A percentile compares a stretch with the other conserved stretches of the same genome.
Conservation (phyloP, 2,113 vertebrate genomes). For the Channa maculata region DNA sequence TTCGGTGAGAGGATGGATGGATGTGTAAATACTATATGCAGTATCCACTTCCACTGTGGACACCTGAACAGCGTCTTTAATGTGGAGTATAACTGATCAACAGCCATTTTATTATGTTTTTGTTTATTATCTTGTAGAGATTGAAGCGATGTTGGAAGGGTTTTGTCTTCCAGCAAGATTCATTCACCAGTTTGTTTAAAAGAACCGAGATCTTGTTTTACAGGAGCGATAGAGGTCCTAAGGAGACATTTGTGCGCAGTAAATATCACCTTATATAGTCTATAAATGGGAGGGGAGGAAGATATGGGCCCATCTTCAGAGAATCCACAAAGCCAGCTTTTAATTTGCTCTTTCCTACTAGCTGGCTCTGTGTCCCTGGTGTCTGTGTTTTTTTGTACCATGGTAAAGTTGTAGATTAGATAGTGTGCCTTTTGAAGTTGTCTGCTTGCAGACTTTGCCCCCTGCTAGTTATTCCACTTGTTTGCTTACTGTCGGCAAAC, state of each 20-base stretch:
- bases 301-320: background rate
- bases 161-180: background rate
- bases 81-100: slow-evolving; percentile 13
- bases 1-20: background rate
- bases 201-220: slow-evolving; percentile 10
- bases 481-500: slow-evolving; percentile 67
- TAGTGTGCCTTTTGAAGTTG: slow-evolving; percentile 80
- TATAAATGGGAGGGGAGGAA: background rate
- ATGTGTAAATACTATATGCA: too few relatives aligned
- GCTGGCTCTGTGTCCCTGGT: slow-evolving; percentile 25
- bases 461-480: slow-evolving; percentile 66
- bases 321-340: background rate
- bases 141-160: background rate
- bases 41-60: too few relatives aligned
- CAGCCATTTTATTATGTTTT: too few relatives aligned
- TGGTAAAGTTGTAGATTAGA: slow-evolving; percentile 78
- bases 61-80: background rate
- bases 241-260: background rate
- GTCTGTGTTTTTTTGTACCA: slow-evolving; percentile 71
- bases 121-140: background rate
- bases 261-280: slow-evolving; percentile 1
- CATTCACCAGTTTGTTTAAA: background rate
- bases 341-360: slow-evolving; percentile 23
- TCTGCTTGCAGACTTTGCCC: slow-evolving; percentile 81
- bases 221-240: background rate